A percentile compares a stretch with the other conserved stretches of the same genome.
These are phyloP conservation scores for Capreolus pygargus DNA, from an alignment of 2,113 vertebrate species.

Conservation along the genomic window DNA sequence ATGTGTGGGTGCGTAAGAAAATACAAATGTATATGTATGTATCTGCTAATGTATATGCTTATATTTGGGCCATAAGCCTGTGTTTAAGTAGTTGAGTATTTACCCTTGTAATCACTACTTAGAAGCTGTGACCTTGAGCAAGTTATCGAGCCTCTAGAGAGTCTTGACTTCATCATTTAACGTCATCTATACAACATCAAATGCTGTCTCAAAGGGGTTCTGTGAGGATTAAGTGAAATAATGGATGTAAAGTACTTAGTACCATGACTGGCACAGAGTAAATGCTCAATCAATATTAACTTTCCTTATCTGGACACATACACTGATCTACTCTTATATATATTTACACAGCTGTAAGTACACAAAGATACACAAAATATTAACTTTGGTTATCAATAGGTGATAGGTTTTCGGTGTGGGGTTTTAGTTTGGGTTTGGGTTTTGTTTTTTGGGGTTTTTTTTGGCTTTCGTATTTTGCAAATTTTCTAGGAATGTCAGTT, in stretches of 20 bases:
- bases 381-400: not conserved
- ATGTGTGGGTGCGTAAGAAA: not conserved
- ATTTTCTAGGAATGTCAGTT: conserved; percentile 22
- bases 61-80: not conserved
- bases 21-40: not conserved
- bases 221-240: conserved; percentile 34
- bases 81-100: conserved; percentile 28
- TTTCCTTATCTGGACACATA: conserved; percentile 36
- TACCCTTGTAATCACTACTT: conserved; percentile 47
- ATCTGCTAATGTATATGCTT: not conserved
- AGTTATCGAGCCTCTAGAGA: conserved; percentile 3
- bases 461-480: not conserved
- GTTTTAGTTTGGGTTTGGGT: not conserved
- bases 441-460: not conserved
- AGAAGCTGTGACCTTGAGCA: conserved; percentile 49
- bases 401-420: not conserved
- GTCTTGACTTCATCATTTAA: not conserved
- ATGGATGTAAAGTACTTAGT: not conserved
- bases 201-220: not conserved
- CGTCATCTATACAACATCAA: conserved; percentile 29
- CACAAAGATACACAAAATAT: conserved; percentile 19
- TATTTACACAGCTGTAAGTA: conserved; percentile 35
- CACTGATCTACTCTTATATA: not conserved
- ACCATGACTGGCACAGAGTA: not conserved
- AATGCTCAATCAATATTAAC: conserved; percentile 38